Evolutionary conservation across 2,113 vertebrate species (phyloP).

Genomic region (Rhizomys pruinosus): DNA sequence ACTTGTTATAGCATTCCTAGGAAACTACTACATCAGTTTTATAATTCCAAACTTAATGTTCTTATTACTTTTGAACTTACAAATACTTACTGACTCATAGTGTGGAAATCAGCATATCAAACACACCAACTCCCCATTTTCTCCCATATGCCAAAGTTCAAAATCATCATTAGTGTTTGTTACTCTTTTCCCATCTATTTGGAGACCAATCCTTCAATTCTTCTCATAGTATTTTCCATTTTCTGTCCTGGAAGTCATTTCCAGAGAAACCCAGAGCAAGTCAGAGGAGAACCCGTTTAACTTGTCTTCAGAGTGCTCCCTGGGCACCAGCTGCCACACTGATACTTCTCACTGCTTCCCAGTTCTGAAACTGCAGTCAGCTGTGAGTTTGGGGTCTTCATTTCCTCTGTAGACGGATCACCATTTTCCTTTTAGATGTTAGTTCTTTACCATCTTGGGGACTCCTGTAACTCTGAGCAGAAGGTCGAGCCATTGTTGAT

Average conservation of each 20-base stretch:
- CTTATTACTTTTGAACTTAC: not conserved
- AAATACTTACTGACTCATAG: not conserved
- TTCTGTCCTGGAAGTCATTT: not conserved
- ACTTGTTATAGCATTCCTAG: not conserved
- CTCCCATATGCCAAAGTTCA: not conserved
- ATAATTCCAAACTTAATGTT: not conserved
- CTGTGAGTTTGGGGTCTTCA: not conserved
- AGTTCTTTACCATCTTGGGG: not conserved
- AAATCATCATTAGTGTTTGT: not conserved
- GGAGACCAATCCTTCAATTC: not conserved
- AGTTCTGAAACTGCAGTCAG: not conserved
- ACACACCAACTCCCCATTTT: not conserved
- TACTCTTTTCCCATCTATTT: not conserved
- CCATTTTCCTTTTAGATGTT: not conserved
- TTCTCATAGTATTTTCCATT: not conserved
- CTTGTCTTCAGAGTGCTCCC: not conserved
- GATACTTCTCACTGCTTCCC: conserved; percentile 2
- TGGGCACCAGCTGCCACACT: not conserved
- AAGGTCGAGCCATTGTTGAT: not conserved
- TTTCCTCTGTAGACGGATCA: not conserved
- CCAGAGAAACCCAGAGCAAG: not conserved
- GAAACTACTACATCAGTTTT: not conserved
- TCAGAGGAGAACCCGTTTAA: not conserved
- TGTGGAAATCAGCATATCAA: not conserved
- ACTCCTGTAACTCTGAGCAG: not conserved